These are phyloP conservation scores for Tuberolachnus salignus DNA, from an alignment of 2,888 invertebrate species.

Conservation along the genomic window DNA sequence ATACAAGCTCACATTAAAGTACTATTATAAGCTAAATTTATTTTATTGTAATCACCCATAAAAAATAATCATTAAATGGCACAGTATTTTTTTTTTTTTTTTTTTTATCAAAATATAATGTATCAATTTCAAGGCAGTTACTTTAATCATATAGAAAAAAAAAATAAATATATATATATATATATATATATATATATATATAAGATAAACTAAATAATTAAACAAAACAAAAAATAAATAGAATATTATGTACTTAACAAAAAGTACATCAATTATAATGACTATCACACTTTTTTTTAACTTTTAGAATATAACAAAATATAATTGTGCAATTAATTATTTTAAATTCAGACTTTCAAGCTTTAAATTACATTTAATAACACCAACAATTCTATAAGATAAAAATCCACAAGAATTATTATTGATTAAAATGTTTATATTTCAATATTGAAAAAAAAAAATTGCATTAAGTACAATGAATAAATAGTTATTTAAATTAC, in stretches of 20 bases:
- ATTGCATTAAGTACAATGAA: slow-evolving; percentile 45
- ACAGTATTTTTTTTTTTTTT: background rate
- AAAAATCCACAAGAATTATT: slow-evolving; percentile 6
- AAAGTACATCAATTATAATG: slow-evolving; percentile 31
- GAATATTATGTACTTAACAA: slow-evolving; percentile 8
- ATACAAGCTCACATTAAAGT: slow-evolving; percentile 4
- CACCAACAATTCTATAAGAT: slow-evolving; percentile 18
- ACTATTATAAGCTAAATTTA: slow-evolving; percentile 22
- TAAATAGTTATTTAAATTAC: slow-evolving; percentile 35
- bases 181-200: too few relatives aligned
- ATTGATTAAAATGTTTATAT: background rate
- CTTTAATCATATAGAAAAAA: slow-evolving; percentile 41
- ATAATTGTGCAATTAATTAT: slow-evolving; percentile 31
- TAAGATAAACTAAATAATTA: slow-evolving; percentile 45
- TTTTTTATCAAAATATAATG: slow-evolving; percentile 8
- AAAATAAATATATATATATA: too few relatives aligned
- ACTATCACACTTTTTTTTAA: slow-evolving; percentile 49
- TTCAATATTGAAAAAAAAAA: slow-evolving; percentile 14
- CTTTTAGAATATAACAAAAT: slow-evolving; percentile 29
- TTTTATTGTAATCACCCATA: background rate
- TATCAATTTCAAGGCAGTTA: slow-evolving; percentile 35
- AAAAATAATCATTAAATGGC: slow-evolving; percentile 32
- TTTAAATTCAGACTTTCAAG: slow-evolving; percentile 49
- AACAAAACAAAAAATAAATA: slow-evolving; percentile 48
- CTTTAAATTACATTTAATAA: slow-evolving; percentile 30